Conservation (phyloP, 2,113 vertebrate genomes). For the Limanda limanda region DNA sequence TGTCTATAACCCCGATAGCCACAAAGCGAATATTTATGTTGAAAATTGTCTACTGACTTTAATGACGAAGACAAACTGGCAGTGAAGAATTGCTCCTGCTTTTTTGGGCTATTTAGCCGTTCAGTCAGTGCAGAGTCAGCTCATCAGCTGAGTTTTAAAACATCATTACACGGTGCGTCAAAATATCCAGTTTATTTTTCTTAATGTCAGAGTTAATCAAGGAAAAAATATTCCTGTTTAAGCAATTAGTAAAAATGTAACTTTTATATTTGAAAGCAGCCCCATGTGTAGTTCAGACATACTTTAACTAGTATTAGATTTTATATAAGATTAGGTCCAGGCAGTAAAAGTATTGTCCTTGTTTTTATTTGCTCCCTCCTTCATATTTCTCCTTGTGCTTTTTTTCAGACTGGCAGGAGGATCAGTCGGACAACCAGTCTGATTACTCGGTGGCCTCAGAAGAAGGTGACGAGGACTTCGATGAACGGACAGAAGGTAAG, state of each 20-base stretch:
- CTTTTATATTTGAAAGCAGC: conserved; percentile 1
- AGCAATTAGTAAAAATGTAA: background rate
- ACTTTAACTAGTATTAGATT: background rate
- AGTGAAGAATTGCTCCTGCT: no score
- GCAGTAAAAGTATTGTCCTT: background rate
- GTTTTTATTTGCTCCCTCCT: background rate
- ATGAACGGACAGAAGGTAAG: conserved; percentile 94
- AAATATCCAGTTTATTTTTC: no score
- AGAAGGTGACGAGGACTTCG: conserved; percentile 98
- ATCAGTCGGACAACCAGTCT: conserved; percentile 98
- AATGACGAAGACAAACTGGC: no score
- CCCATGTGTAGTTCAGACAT: background rate
- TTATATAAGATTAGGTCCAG: background rate
- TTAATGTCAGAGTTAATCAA: no score
- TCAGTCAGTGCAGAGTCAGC: background rate
- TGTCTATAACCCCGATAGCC: no score
- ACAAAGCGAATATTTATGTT: no score
- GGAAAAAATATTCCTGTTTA: background rate
- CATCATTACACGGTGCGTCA: background rate
- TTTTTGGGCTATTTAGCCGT: no score
- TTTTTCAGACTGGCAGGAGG: conserved; percentile 95
- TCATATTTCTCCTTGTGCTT: conserved; percentile 31
- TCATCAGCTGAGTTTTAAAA: background rate
- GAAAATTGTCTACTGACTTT: no score
- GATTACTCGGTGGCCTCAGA: conserved; percentile 98